A percentile compares a stretch with the other conserved stretches of the same genome.
Evolutionary conservation across 2,797 vertebrate genomes (phyloP).

Genomic region (Sternarchorhynchus goeldii): DNA sequence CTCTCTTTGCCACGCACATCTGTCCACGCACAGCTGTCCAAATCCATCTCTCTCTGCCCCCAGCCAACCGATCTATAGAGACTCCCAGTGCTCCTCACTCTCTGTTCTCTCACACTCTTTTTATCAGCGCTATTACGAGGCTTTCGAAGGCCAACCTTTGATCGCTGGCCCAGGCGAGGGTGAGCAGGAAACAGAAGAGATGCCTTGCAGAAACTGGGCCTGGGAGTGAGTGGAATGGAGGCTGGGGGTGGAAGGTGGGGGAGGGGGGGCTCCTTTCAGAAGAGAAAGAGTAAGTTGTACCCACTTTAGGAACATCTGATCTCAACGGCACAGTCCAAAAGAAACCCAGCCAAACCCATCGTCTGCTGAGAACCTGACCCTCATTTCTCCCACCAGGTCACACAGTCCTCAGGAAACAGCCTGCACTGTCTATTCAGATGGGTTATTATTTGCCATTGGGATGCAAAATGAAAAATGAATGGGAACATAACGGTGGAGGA

Average conservation of each 20-base stretch:
- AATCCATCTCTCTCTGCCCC: slow-evolving; percentile 18
- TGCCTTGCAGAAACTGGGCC: neutral
- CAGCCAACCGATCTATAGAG: slow-evolving; percentile 39
- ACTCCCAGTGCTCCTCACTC: slow-evolving; percentile 21
- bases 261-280: too few species aligned
- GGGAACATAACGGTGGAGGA: slow-evolving; percentile 43
- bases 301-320: too few species aligned
- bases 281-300: too few species aligned
- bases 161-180: slow-evolving; percentile 17
- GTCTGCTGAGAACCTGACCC: slow-evolving; percentile 43
- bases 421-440: slow-evolving; percentile 40
- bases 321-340: too few species aligned
- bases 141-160: slow-evolving; percentile 42
- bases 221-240: too few species aligned
- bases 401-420: slow-evolving; percentile 48
- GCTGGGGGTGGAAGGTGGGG: too few species aligned
- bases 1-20: slow-evolving; percentile 35
- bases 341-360: neutral
- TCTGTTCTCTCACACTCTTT: slow-evolving; percentile 10
- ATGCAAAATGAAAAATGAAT: slow-evolving; percentile 55
- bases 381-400: slow-evolving; percentile 50
- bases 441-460: slow-evolving; percentile 58
- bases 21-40: slow-evolving; percentile 34
- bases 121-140: slow-evolving; percentile 34
- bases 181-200: neutral